A percentile compares a stretch with the other conserved stretches of the same genome.
Evolutionary conservation across 2,888 invertebrate genomes (phyloP).

Genomic region (Andrena minutula): DNA sequence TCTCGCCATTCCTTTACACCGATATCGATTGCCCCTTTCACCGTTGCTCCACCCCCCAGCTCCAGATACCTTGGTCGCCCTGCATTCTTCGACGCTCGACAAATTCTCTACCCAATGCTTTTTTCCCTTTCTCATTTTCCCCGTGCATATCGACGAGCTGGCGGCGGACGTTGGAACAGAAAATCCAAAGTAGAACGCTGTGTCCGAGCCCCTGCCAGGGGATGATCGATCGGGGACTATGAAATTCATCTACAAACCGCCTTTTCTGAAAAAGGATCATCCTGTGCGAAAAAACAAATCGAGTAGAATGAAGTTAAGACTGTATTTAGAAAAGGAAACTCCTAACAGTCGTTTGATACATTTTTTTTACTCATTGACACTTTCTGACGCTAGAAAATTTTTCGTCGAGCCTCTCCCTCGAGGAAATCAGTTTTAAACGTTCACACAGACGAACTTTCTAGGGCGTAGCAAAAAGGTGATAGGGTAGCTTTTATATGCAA

Average conservation of each 20-base stretch:
- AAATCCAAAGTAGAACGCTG: slow-evolving; percentile 13
- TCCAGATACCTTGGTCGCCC: slow-evolving; percentile 4
- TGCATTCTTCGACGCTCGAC: slow-evolving; percentile 6
- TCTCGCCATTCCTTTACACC: background rate
- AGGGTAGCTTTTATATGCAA: too few species aligned
- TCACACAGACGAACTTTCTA: too few species aligned
- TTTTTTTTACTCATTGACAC: too few species aligned
- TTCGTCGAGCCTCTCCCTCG: too few species aligned
- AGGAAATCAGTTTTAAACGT: too few species aligned
- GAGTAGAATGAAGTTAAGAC: background rate
- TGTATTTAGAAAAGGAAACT: too few species aligned
- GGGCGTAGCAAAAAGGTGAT: too few species aligned
- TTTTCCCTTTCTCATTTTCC: slow-evolving; percentile 12
- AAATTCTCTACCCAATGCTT: slow-evolving; percentile 17
- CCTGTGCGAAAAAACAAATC: background rate
- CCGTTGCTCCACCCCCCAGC: slow-evolving; percentile 14
- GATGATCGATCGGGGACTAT: background rate
- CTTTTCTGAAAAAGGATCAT: background rate
- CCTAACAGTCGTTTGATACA: too few species aligned
- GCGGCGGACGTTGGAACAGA: background rate
- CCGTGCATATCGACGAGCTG: slow-evolving; percentile 2
- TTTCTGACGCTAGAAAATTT: too few species aligned
- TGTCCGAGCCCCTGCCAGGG: background rate
- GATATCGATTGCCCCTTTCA: slow-evolving; percentile 41
- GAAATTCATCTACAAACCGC: background rate